Percentiles rank a stretch among this genome's conserved stretches.
Conservation (phyloP, 2,113 vertebrate genomes). For the Rattus rattus region DNA sequence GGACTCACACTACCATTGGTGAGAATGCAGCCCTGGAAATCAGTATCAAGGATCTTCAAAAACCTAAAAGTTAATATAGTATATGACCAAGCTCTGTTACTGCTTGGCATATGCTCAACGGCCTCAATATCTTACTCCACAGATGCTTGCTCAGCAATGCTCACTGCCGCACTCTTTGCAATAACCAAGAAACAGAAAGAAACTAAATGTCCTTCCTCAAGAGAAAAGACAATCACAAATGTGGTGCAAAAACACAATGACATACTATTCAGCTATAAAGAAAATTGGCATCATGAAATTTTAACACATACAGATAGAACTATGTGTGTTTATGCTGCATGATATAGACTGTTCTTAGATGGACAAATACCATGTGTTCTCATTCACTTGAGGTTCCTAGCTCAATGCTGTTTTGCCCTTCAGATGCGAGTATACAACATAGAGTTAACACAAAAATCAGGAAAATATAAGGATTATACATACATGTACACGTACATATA, state of each 20-base stretch:
- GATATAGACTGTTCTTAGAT: neutral
- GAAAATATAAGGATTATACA: neutral
- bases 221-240: neutral
- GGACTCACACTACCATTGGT: neutral
- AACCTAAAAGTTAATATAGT: neutral
- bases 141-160: neutral
- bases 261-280: neutral
- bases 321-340: neutral
- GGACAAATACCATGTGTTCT: neutral
- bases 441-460: neutral
- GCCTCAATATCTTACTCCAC: neutral
- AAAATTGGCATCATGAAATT: neutral
- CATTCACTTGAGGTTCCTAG: neutral
- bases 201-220: neutral
- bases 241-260: neutral
- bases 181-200: neutral
- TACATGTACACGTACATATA: fast-evolving
- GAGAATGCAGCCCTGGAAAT: neutral
- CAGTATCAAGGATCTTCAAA: neutral
- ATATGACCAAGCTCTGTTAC: neutral
- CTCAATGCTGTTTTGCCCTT: too few species aligned
- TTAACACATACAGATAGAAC: neutral
- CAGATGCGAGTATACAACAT: neutral
- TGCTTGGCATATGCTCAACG: neutral
- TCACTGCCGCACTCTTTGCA: neutral